Percentiles rank a stretch among this genome's conserved stretches.
These are phyloP conservation scores for Pitta sordida DNA, from an alignment of 2,113 vertebrate species.

Conservation along the genomic window DNA sequence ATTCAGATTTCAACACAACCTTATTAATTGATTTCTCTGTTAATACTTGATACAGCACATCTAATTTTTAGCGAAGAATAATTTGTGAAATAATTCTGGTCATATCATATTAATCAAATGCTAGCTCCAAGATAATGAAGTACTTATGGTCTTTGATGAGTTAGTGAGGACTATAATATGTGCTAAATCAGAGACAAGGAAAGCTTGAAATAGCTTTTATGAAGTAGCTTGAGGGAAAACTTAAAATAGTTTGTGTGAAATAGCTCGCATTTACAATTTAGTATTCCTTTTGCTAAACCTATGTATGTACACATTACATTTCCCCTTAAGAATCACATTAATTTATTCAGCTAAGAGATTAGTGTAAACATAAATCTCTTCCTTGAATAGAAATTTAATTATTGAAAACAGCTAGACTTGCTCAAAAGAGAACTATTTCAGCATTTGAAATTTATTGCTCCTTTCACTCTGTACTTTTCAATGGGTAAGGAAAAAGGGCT, in stretches of 20 bases:
- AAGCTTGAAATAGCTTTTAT: slow-evolving; percentile 14
- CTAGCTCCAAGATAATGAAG: neutral
- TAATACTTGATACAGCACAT: neutral
- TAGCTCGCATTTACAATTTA: neutral
- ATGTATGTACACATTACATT: neutral
- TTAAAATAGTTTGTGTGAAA: neutral
- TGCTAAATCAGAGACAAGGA: neutral
- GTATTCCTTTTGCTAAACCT: neutral
- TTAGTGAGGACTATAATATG: neutral
- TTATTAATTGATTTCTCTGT: neutral
- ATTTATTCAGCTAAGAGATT: neutral
- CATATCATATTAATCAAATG: slow-evolving; percentile 3
- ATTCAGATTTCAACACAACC: neutral
- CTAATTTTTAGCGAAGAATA: slow-evolving; percentile 1
- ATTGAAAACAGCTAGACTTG: neutral
- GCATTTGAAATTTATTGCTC: neutral
- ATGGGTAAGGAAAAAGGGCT: neutral
- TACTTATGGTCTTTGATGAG: neutral
- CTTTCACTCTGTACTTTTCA: neutral
- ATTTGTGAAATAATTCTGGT: neutral
- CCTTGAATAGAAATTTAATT: neutral
- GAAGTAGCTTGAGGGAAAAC: neutral
- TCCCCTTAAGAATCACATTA: neutral
- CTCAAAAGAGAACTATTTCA: neutral
- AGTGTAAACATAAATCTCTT: neutral